Base-by-base conservation (phyloP, 1,140 invertebrate species). In the Acromyrmex charruanus region DNA sequence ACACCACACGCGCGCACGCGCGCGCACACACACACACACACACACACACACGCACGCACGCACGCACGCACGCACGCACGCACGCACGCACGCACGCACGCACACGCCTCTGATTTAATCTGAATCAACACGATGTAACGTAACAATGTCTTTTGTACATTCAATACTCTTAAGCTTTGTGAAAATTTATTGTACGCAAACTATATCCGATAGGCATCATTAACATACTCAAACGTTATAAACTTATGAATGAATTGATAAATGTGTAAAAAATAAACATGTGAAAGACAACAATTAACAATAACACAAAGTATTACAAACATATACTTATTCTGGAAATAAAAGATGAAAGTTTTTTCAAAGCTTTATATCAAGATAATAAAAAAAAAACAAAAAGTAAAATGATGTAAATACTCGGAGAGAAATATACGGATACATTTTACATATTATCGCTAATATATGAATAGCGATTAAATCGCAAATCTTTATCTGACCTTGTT, bases 291-390 rank as follows among this genome's bases (percentile, higher is more conserved):
- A 81, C n/a, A 66, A 12, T 63, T n/a, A 61, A 68, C 12, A 59
- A 39, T 77, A 85, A 58, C 80, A 85, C 68, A 87, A 85, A 87
- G 74, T 90, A 87, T 90, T 90, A 89, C 80, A 89, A 90, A 90
- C 88, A 90, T 84, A 87, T 79, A 85, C 53, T 49, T 18, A 86
- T 85, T 80, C 72, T 59, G 16, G 55, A 84, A 85, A 65, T 21
- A 66, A 77, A 75, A 31, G 6, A 28, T 65, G 1, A 44, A 84
- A 77, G 65, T 49, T 85, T 16, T 55, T 77, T 25, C 49, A 49
- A 59, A 82, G 44, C n/a, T 55, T 82, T 59, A 61, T 28, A 74
- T 49, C 18, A 25, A 59, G 7, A 59, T 59, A 3, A 77, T 14
- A 63, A 65, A 51, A 88, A 25, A 77, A 12, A 68, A 21, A 21